Evolutionary conservation across 2,888 invertebrate genomes (phyloP).

Genomic region (Girardia tigrina): DNA sequence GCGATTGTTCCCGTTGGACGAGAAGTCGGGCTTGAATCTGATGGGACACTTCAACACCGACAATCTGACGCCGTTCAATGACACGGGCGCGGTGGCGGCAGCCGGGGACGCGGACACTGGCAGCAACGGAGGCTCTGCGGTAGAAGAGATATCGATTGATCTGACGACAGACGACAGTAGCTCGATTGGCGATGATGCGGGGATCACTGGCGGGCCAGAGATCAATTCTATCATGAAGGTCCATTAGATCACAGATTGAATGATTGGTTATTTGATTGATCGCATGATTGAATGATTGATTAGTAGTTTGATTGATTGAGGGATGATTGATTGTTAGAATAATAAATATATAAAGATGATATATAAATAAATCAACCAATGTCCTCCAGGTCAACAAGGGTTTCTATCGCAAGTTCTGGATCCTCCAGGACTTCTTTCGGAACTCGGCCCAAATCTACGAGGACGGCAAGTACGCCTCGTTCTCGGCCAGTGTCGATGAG

Average conservation of each 20-base stretch:
- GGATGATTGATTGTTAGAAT: too few species aligned
- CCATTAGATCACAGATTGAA: too few species aligned
- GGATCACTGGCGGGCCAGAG: background rate
- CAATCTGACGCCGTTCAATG: conserved; percentile 53
- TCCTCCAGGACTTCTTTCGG: conserved; percentile 83
- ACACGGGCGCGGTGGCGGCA: conserved; percentile 29
- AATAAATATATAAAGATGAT: too few species aligned
- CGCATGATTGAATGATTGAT: background rate
- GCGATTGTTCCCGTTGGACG: conserved; percentile 88
- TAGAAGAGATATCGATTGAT: conserved; percentile 46
- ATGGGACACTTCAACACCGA: conserved; percentile 92
- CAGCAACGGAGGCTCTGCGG: conserved; percentile 44
- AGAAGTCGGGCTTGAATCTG: conserved; percentile 86
- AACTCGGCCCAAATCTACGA: conserved; percentile 77
- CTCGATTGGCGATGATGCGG: too few species aligned
- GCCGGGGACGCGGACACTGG: too few species aligned
- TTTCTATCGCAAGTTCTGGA: conserved; percentile 91
- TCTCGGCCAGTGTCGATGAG: conserved; percentile 69
- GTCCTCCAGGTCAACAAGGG: conserved; percentile 66
- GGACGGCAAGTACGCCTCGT: conserved; percentile 77
- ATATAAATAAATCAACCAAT: too few species aligned
- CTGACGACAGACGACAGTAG: too few species aligned
- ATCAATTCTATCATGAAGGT: background rate
- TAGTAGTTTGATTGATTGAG: too few species aligned
- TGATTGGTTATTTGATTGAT: background rate